Conservation (phyloP, 2,888 invertebrate species). For the Drosophila rubida region DNA sequence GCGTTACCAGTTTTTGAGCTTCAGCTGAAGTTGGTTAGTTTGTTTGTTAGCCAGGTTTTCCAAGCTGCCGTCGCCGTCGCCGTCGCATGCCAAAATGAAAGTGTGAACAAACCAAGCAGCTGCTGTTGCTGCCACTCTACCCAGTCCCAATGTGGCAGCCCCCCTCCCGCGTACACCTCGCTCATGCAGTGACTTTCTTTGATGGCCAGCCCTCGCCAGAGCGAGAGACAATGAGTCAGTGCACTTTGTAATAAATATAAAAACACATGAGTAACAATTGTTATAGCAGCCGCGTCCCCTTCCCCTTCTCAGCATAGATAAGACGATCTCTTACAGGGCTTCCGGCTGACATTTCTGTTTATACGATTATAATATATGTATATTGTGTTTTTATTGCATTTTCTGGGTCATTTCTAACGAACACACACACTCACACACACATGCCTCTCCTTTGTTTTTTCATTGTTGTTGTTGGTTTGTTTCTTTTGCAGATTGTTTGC, state of each 20-base stretch:
- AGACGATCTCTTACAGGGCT: slow-evolving; percentile 47
- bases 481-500: slow-evolving; percentile 90
- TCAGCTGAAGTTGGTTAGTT: slow-evolving; percentile 37
- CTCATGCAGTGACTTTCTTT: slow-evolving; percentile 53
- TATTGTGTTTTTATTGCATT: slow-evolving; percentile 21
- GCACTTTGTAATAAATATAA: slow-evolving; percentile 64
- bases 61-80: slow-evolving; percentile 29
- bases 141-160: slow-evolving; percentile 15
- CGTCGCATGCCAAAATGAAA: slow-evolving; percentile 70
- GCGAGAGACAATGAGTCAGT: slow-evolving; percentile 65
- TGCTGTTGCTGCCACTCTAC: slow-evolving; percentile 24
- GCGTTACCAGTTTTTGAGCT: slow-evolving; percentile 43
- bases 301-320: slow-evolving; percentile 25
- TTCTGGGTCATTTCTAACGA: slow-evolving; percentile 28
- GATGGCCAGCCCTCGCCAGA: slow-evolving; percentile 43
- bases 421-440: slow-evolving; percentile 1
- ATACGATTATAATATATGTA: slow-evolving; percentile 15
- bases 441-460: slow-evolving; percentile 22
- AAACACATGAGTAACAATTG: slow-evolving; percentile 55
- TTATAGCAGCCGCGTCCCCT: neutral
- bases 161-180: neutral
- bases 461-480: slow-evolving; percentile 38
- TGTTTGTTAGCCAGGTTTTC: slow-evolving; percentile 51
- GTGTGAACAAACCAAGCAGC: slow-evolving; percentile 68
- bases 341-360: slow-evolving; percentile 40